Percentiles rank a stretch among this genome's conserved stretches.
Evolutionary conservation across 2,888 invertebrate genomes (phyloP).

Genomic region (Euplagia quadripunctaria): DNA sequence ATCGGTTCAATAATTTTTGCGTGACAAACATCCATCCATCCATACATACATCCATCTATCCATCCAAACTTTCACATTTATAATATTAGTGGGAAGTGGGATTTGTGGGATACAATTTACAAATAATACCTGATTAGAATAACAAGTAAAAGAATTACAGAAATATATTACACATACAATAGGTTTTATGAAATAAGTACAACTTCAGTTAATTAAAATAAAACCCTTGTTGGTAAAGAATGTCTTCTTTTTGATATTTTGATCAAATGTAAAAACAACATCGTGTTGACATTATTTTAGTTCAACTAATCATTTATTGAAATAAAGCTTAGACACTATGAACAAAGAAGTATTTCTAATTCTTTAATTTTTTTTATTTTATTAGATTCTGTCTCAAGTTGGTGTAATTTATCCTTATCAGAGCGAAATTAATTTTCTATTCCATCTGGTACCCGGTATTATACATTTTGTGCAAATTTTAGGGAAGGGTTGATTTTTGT

Average conservation of each 20-base stretch:
- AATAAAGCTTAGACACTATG: slow-evolving; percentile 21
- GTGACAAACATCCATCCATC: too few relatives aligned
- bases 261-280: background rate
- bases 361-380: slow-evolving; percentile 34
- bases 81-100: too few relatives aligned
- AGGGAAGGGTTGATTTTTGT: slow-evolving; percentile 63
- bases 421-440: slow-evolving; percentile 58
- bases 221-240: background rate
- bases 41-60: too few relatives aligned
- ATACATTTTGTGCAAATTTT: slow-evolving; percentile 59
- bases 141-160: background rate
- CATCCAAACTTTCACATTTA: too few relatives aligned
- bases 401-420: slow-evolving; percentile 53
- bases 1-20: too few relatives aligned
- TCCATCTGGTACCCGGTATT: slow-evolving; percentile 55
- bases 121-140: background rate
- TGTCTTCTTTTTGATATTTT: background rate
- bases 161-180: background rate
- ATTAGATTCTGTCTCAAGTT: slow-evolving; percentile 41
- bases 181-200: background rate
- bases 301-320: slow-evolving; percentile 33
- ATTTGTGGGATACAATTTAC: background rate
- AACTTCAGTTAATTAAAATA: background rate
- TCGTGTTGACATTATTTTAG: slow-evolving; percentile 4
- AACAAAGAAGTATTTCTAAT: slow-evolving; percentile 14